Conservation (phyloP, 37 sponge, comb jelly and placozoan species). For the Oscarella lobularis region DNA sequence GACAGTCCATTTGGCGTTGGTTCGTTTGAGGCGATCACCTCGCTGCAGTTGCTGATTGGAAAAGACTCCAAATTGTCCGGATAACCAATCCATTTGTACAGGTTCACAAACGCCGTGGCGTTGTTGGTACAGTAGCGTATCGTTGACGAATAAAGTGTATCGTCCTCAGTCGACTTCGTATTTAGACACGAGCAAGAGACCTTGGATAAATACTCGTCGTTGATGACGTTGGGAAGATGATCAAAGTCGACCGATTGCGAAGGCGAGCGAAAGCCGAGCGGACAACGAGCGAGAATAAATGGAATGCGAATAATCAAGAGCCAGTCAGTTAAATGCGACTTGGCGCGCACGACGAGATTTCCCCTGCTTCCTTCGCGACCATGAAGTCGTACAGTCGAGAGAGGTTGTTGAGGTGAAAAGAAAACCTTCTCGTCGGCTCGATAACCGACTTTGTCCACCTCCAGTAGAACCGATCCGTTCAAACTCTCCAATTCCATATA, state of each 20-base stretch:
- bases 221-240: not conserved
- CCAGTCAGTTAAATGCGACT: slow-evolving; percentile 31
- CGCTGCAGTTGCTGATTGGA: not conserved
- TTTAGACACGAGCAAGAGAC: no score
- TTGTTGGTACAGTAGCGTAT: not conserved
- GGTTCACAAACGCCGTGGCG: not conserved
- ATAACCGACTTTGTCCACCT: slow-evolving; percentile 7
- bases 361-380: slow-evolving; percentile 56
- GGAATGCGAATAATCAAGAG: slow-evolving; percentile 31
- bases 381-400: slow-evolving; percentile 45
- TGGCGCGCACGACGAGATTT: slow-evolving; percentile 14
- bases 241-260: slow-evolving; percentile 3
- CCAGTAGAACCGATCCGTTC: not conserved
- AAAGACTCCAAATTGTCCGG: no score
- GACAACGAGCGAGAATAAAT: slow-evolving; percentile 57
- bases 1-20: not conserved
- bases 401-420: slow-evolving; percentile 57
- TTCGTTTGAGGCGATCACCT: not conserved
- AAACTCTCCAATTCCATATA: not conserved
- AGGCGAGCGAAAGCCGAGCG: slow-evolving; percentile 44
- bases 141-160: no score
- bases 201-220: not conserved
- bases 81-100: not conserved
- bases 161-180: no score
- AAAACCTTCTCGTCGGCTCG: not conserved